phyloP scores from a whole-genome alignment of 2,113 vertebrate genomes.

The Hemibates koningsi region DNA sequence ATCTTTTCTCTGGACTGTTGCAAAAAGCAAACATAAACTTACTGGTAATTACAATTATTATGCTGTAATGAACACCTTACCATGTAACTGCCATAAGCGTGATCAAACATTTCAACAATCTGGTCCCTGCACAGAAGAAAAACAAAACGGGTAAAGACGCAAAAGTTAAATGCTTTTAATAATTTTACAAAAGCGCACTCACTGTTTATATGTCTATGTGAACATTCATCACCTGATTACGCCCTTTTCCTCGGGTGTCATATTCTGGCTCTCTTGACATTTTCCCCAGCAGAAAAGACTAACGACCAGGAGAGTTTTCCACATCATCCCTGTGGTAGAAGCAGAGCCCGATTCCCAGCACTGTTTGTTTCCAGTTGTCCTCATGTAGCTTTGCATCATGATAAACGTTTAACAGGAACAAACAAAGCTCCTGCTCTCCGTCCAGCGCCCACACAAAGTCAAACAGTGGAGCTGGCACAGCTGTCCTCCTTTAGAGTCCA shows the following conservation, averaged over 20 bases:
- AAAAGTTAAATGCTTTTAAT: not conserved
- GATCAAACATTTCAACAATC: conserved; percentile 80
- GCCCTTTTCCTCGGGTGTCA: conserved; percentile 71
- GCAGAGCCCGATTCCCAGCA: not conserved
- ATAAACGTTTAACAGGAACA: not conserved
- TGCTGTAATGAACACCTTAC: conserved; percentile 42
- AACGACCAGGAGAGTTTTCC: conserved; percentile 41
- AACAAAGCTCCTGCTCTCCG: not conserved
- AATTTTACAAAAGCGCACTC: not conserved
- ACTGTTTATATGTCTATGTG: not conserved
- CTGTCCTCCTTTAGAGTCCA: not conserved
- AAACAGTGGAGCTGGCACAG: conserved; percentile 23
- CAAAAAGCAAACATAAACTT: not conserved
- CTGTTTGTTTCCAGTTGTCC: not conserved
- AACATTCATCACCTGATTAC: conserved; percentile 57
- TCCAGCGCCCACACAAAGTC: conserved; percentile 14
- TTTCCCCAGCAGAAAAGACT: conserved; percentile 35
- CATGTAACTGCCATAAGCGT: conserved; percentile 81
- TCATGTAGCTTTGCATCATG: not conserved
- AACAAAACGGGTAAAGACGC: not conserved
- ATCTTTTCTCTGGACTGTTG: not conserved
- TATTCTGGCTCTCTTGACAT: conserved; percentile 61
- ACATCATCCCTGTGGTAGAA: conserved; percentile 10
- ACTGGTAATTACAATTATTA: not conserved
- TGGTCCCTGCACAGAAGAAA: conserved; percentile 63